Percentiles rank a stretch among this genome's conserved stretches.
These are phyloP conservation scores for Solea solea DNA, from an alignment of 2,113 vertebrate species.

Conservation along the genomic window DNA sequence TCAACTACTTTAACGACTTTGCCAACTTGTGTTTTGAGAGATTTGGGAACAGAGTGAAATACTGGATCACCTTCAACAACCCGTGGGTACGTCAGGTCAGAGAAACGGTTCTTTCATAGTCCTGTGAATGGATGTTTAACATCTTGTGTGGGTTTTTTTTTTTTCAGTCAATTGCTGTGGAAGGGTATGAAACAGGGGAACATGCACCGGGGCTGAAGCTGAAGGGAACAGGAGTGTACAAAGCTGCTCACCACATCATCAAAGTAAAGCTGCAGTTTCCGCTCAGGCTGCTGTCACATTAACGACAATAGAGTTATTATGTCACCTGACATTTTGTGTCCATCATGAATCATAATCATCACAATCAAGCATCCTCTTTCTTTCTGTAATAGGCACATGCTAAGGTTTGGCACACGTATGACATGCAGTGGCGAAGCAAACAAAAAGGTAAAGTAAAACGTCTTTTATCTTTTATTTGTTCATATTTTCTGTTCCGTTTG, in stretches of 20 bases:
- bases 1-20: constrained; percentile 87
- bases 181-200: constrained; percentile 88
- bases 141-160: constrained; percentile 6
- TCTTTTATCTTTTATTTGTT: too few relatives aligned
- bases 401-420: constrained; percentile 89
- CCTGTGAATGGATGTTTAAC: too few relatives aligned
- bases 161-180: constrained; percentile 85
- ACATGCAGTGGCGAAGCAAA: constrained; percentile 82
- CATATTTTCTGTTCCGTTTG: too few relatives aligned
- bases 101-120: neutral
- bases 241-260: constrained; percentile 88
- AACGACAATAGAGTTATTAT: too few relatives aligned
- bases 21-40: constrained; percentile 90
- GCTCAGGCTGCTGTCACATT: too few relatives aligned
- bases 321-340: too few relatives aligned
- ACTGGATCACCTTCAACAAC: constrained; percentile 92
- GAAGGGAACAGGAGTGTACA: constrained; percentile 84
- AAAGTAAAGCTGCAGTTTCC: constrained; percentile 78
- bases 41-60: constrained; percentile 89
- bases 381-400: constrained; percentile 84
- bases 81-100: constrained; percentile 81
- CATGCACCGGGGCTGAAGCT: constrained; percentile 89
- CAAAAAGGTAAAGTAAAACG: constrained; percentile 83
- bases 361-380: neutral
- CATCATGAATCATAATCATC: too few relatives aligned